Conservation (phyloP, 2,797 vertebrate species). For the Oreochromis mossambicus region DNA sequence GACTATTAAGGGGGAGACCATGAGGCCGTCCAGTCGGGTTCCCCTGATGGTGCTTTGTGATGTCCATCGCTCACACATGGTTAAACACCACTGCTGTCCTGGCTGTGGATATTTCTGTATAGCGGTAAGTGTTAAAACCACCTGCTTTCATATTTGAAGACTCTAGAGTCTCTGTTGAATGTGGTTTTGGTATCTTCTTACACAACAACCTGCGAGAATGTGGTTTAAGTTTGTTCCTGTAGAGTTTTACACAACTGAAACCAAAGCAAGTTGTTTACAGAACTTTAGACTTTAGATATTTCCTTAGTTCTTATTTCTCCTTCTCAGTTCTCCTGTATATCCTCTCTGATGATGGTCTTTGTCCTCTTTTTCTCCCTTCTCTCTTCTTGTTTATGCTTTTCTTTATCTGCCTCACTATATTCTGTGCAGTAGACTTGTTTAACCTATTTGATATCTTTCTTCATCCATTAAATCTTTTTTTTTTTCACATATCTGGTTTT, state of each 20-base stretch:
- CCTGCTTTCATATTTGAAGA: background rate
- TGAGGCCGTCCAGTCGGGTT: constrained; percentile 90
- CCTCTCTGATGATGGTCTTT: background rate
- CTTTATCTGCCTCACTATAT: background rate
- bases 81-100: constrained; percentile 93
- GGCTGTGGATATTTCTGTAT: constrained; percentile 94
- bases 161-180: background rate
- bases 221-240: background rate
- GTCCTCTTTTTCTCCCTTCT: background rate
- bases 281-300: background rate
- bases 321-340: background rate
- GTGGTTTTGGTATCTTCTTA: background rate
- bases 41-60: constrained; percentile 91
- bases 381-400: background rate
- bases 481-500: background rate
- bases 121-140: constrained; percentile 70
- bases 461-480: background rate
- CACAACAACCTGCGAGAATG: background rate
- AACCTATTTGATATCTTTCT: background rate
- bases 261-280: background rate
- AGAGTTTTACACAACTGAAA: background rate
- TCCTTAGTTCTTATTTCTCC: background rate
- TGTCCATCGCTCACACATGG: constrained; percentile 88
- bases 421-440: background rate
- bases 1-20: constrained; percentile 88